A percentile compares a stretch with the other conserved stretches of the same genome.
phyloP scores from a whole-genome alignment of 2,888 invertebrate species.

The Cephonodes hylas region DNA sequence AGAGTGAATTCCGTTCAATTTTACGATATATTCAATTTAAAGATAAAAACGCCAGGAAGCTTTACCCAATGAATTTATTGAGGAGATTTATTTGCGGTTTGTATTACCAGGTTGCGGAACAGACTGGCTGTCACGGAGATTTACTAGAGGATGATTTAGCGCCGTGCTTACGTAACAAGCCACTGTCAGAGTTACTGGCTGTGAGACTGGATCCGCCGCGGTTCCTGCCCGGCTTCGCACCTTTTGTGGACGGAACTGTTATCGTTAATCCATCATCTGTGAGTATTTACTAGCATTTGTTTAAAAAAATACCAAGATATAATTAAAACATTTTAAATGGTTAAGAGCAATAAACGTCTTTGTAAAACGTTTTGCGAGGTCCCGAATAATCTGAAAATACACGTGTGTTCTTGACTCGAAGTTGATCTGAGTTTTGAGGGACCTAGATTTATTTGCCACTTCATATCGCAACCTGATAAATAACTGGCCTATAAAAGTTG shows the following conservation, averaged over 20 bases:
- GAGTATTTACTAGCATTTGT: constrained; percentile 35
- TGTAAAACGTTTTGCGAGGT: too few relatives aligned
- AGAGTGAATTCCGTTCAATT: neutral
- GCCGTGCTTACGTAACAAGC: constrained; percentile 90
- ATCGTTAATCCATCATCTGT: constrained; percentile 84
- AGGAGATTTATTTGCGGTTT: constrained; percentile 10
- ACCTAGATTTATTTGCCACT: too few relatives aligned
- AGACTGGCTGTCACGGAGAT: constrained; percentile 92
- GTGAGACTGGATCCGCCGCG: constrained; percentile 89
- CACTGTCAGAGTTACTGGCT: constrained; percentile 86
- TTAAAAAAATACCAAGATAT: neutral
- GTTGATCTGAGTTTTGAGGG: too few relatives aligned
- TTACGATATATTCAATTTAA: neutral
- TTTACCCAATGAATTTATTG: constrained; percentile 15
- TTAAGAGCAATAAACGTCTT: too few relatives aligned
- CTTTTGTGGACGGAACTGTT: constrained; percentile 95
- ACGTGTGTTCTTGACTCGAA: too few relatives aligned
- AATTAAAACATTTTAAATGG: neutral
- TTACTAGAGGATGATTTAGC: constrained; percentile 91
- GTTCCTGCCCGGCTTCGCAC: constrained; percentile 95
- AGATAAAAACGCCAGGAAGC: neutral
- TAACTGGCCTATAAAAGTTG: too few relatives aligned
- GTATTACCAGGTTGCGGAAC: constrained; percentile 84
- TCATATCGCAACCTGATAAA: too few relatives aligned
- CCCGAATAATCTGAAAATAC: too few relatives aligned